Conservation (phyloP, 2,113 vertebrate genomes). For the Cnemophilus loriae region DNA sequence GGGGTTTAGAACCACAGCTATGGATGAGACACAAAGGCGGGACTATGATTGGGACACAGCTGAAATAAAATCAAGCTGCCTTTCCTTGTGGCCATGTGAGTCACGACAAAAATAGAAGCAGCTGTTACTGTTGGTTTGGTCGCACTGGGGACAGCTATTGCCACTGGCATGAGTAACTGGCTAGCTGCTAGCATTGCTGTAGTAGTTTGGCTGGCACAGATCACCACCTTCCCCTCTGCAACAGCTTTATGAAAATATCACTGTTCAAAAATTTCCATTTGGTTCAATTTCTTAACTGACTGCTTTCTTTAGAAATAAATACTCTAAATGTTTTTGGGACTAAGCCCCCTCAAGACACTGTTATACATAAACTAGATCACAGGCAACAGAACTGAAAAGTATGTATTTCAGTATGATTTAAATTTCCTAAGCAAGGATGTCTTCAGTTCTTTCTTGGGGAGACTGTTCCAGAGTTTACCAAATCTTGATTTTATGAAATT, state of each 20-base stretch:
- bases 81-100: constrained; percentile 24
- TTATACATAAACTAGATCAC: not conserved
- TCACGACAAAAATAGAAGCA: constrained; percentile 49
- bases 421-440: not conserved
- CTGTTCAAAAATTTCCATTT: not conserved
- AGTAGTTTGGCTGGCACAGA: constrained; percentile 14
- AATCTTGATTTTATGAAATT: not conserved
- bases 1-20: not conserved
- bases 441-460: not conserved
- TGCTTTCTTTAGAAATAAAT: not conserved
- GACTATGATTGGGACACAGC: constrained; percentile 16
- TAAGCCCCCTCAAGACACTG: not conserved
- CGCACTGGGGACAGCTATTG: constrained; percentile 5
- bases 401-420: not conserved
- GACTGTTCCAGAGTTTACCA: not conserved
- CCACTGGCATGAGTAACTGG: constrained; percentile 35
- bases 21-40: not conserved
- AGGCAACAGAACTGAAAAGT: not conserved
- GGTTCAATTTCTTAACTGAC: not conserved
- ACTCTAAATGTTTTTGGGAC: not conserved
- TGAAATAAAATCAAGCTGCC: constrained; percentile 50
- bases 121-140: constrained; percentile 37
- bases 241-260: not conserved
- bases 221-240: not conserved
- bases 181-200: constrained; percentile 21